Evolutionary conservation across 2,797 vertebrate genomes (phyloP), one percentile per base, ranked within the genome.

Genomic region (Pogoniulus pusillus): DNA sequence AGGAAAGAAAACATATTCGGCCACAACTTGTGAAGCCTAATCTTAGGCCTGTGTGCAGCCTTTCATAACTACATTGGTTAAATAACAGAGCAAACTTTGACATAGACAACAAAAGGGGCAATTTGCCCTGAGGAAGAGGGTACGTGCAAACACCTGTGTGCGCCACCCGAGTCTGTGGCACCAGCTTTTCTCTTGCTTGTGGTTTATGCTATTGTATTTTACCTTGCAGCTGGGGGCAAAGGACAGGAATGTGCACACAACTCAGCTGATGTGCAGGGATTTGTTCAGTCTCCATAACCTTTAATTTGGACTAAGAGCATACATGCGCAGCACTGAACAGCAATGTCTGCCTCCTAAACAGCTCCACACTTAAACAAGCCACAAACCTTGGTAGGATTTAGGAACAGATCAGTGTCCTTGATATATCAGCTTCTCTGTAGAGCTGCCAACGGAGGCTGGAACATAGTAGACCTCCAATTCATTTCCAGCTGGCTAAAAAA

Each of bases 401-500:
- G 57, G 43, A 82, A 59, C 47, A 90, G 75, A 77, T 72, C 83
- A 74, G 54, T 82, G 13, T 90, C 32, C 51, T 81, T 85, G 72
- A 84, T 60, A 58, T 2, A 86, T 53, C 65, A 58, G 64, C 9
- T 6, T 75, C 81, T 85, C 83, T 85, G 51, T 27, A 87, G 82
- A 89, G 60, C 74, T 92, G 63, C 85, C 92, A 93, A 84, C 73
- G 87, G 92, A 91, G 89, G 27, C 29, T 63, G 62, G 85, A 82
- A 85, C 65, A 30, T 6, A 75, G 70, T 64, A 91, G 72, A 87
- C 68, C 63, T 94, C 91, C 81, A 90, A 54, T 63, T 89, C 43
- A 74, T 92, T 91, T 93, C 85, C 89, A 96, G 77, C 74, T 90
- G 93, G 85, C 92, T 82, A 73, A 88, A 88, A 89, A 41, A 60